Conservation (phyloP, 2,113 vertebrate genomes). For the Trichechus manatus region DNA sequence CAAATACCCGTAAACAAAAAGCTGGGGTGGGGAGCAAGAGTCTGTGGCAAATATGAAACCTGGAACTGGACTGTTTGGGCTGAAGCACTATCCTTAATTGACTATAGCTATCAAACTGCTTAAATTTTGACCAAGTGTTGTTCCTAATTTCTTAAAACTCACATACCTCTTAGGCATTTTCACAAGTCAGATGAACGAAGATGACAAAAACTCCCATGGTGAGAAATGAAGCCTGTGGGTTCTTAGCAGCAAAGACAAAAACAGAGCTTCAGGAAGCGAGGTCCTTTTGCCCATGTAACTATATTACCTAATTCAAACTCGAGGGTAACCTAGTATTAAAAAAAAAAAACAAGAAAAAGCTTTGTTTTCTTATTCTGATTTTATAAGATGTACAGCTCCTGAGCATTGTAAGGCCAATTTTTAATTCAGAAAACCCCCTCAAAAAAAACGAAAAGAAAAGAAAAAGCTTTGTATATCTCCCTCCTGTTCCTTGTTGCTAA, state of each 20-base stretch:
- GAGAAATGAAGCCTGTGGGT: not conserved
- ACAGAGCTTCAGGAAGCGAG: not conserved
- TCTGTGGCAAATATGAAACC: not conserved
- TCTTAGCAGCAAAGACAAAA: constrained; percentile 49
- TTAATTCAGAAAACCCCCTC: not conserved
- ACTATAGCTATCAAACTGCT: not conserved
- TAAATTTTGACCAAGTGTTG: not conserved
- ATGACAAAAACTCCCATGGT: not conserved
- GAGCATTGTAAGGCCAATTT: not conserved
- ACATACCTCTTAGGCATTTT: not conserved
- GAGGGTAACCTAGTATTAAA: constrained; percentile 13
- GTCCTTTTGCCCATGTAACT: not conserved
- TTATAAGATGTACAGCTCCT: not conserved
- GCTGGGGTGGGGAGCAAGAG: not conserved
- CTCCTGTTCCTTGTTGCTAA: constrained; percentile 46
- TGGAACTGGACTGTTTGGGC: not conserved
- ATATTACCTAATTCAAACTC: not conserved
- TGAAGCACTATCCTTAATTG: not conserved
- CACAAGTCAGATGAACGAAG: not conserved
- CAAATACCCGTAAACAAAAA: not conserved
- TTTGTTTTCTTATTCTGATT: not conserved
- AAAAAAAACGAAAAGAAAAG: not conserved
- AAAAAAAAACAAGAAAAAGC: constrained; percentile 39
- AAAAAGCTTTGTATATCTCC: not conserved
- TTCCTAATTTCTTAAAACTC: constrained; percentile 36